phyloP scores from a whole-genome alignment of 1,140 invertebrate species.

The Drosophila pachea region DNA sequence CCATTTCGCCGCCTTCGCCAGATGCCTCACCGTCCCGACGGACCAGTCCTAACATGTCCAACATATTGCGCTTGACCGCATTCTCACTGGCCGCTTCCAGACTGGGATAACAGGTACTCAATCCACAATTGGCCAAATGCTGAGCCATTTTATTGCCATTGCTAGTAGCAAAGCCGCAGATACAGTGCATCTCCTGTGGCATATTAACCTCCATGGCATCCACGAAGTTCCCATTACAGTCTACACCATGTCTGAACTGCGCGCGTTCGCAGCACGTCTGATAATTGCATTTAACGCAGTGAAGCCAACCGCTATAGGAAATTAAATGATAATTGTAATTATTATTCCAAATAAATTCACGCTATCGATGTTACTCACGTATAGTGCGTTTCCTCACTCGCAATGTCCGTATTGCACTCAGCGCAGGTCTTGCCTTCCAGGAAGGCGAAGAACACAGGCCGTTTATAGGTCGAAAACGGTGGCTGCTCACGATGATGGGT shows the following conservation, averaged over 20 bases:
- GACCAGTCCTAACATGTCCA: conserved; percentile 81
- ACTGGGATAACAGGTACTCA: conserved; percentile 83
- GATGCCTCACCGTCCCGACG: conserved; percentile 74
- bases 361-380: conserved; percentile 47
- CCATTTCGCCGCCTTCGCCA: conserved; percentile 58
- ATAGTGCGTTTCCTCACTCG: conserved; percentile 70
- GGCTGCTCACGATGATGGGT: conserved; percentile 71
- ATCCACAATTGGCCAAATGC: conserved; percentile 83
- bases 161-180: conserved; percentile 85
- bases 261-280: conserved; percentile 87
- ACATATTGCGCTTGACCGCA: conserved; percentile 80
- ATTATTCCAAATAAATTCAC: background rate
- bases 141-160: conserved; percentile 85
- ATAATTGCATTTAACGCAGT: conserved; percentile 87
- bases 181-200: conserved; percentile 84
- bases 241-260: conserved; percentile 84
- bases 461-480: conserved; percentile 63
- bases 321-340: background rate
- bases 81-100: conserved; percentile 81
- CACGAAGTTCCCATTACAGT: conserved; percentile 80
- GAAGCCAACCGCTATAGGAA: conserved; percentile 82
- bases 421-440: conserved; percentile 67
- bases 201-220: conserved; percentile 80
- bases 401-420: conserved; percentile 69
- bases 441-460: conserved; percentile 67